Evolutionary conservation across 2,797 vertebrate genomes (phyloP), one percentile per base, ranked within the genome.

Genomic region (Myotis findleyi): DNA sequence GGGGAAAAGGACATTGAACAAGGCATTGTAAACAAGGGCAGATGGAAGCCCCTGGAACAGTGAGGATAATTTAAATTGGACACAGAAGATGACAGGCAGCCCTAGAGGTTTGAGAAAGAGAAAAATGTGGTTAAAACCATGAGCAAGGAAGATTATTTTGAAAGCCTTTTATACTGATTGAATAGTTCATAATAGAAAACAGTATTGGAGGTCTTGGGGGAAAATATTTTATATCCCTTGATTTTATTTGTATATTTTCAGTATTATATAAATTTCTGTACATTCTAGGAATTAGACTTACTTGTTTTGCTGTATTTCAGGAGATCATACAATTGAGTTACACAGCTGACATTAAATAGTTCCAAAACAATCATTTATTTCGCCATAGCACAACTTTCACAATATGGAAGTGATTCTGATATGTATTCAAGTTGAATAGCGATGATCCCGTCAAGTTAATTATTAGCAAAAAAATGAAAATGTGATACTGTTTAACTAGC

Each of bases 401-500:
- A 30, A 27, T 87, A 81, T 64, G 96, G 53, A 91, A 83, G 69
- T 91, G 79, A 91, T 87, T 53, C 83, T 47, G 82, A 36, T 75
- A 93, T 95, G 89, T 98, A 97, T 95, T 96, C 88, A 91, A 83
- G 27, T 90, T 89, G 62, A 96, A 91, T 91, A 92, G 88, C 89
- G 80, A 94, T 94, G 13, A 97, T 97, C 38, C 73, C 90, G 86
- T 83, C 82, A 95, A 96, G 86, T 89, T 95, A 95, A 95, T 90
- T 97, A 96, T 96, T 97, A 97, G 41, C 85, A 14, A 82, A 88
- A 96, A 91, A 96, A 89, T 10, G 59, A 93, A 96, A 85, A 21
- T 84, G 87, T 77, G 51, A 64, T 94, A 89, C 95, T 98, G 93
- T 98, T 98, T 97, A 96, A 97, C 94, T 95, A 98, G 71, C 93